Percentiles rank a stretch among this genome's conserved stretches.
Conservation (phyloP, 1,140 invertebrate species). For the Drosophila triauraria region DNA sequence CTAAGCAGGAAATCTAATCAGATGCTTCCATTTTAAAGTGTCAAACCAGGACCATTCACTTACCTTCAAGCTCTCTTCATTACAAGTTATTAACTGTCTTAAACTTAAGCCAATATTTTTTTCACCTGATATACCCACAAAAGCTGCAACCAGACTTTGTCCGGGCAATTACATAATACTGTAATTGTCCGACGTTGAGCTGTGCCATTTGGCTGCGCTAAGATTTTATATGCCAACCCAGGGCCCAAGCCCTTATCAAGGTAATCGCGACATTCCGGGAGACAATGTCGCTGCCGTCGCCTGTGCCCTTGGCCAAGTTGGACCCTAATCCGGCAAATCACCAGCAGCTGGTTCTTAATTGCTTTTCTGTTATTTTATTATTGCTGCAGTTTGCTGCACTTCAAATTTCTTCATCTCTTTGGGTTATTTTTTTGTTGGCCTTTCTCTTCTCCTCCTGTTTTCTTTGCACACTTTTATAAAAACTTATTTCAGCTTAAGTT, state of each 20-base stretch:
- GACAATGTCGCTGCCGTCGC: conserved; percentile 44
- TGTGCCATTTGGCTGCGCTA: conserved; percentile 43
- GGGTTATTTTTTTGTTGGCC: conserved; percentile 1
- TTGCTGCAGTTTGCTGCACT: conserved; percentile 68
- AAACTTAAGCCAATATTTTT: conserved; percentile 13
- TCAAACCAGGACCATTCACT: not conserved
- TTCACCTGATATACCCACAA: not conserved
- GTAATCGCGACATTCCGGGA: conserved; percentile 45
- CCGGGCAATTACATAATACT: conserved; percentile 51
- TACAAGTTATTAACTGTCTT: conserved; percentile 13
- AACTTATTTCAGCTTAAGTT: conserved; percentile 79
- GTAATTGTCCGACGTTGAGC: conserved; percentile 48
- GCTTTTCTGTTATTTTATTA: conserved; percentile 81
- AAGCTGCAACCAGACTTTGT: conserved; percentile 30
- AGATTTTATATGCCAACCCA: conserved; percentile 37
- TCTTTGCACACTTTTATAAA: conserved; percentile 57
- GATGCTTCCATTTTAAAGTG: no score
- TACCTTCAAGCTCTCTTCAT: not conserved
- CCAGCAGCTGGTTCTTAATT: conserved; percentile 74
- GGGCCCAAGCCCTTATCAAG: conserved; percentile 32
- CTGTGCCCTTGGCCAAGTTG: conserved; percentile 37
- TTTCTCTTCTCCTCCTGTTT: not conserved
- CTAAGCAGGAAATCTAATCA: no score
- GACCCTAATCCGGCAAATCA: conserved; percentile 63
- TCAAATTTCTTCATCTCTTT: conserved; percentile 52